Evolutionary conservation across 2,797 vertebrate species (phyloP).

Genomic region (Psittacula echo): DNA sequence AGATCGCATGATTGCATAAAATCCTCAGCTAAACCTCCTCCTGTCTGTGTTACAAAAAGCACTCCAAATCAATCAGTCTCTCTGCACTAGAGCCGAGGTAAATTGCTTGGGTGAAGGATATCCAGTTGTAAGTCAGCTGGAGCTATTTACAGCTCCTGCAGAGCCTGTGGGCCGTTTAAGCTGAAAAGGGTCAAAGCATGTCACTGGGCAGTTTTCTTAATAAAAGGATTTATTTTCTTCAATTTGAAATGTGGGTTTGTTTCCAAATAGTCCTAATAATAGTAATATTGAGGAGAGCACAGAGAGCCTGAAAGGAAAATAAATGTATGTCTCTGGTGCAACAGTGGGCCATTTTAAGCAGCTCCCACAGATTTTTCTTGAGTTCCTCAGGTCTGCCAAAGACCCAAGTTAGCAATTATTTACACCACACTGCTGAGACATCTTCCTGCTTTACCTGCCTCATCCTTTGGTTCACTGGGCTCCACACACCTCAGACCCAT

Average conservation of each 20-base stretch:
- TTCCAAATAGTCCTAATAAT: neutral
- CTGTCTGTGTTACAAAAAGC: neutral
- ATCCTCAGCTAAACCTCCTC: neutral
- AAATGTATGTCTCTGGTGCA: neutral
- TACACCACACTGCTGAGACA: rapidly evolving
- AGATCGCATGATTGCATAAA: neutral
- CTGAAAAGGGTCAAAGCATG: neutral
- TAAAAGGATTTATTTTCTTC: neutral
- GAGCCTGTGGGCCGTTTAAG: neutral
- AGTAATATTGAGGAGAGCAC: neutral
- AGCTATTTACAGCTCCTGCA: neutral
- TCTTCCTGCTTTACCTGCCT: neutral
- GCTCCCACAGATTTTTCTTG: neutral
- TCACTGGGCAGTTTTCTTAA: neutral
- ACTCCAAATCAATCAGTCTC: neutral
- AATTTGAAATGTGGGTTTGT: neutral
- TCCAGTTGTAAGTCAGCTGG: neutral
- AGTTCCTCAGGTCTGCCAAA: neutral
- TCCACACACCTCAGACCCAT: neutral
- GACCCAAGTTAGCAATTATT: neutral
- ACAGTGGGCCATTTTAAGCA: neutral
- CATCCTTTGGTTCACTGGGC: neutral
- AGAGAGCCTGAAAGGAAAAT: neutral
- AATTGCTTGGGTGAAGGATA: neutral
- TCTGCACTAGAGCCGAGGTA: neutral